These are phyloP conservation scores for Dysmachus trigonus DNA, from an alignment of 2,888 invertebrate genomes.

Conservation along the genomic window DNA sequence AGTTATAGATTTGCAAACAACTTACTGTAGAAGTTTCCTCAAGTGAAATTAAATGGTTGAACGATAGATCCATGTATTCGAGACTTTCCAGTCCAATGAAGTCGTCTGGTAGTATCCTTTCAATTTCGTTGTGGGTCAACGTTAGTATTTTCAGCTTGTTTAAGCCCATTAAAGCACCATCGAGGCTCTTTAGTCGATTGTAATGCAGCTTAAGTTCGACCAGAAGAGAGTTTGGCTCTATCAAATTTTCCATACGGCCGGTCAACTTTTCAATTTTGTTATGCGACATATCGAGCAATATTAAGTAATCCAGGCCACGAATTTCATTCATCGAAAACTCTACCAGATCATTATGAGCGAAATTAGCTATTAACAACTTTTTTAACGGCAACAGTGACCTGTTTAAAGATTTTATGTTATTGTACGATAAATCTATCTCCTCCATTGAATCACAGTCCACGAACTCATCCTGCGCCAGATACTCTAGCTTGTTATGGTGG, in stretches of 20 bases:
- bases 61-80: slow-evolving; percentile 78
- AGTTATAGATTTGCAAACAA: not conserved
- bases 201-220: slow-evolving; percentile 78
- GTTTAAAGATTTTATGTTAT: slow-evolving; percentile 76
- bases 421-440: slow-evolving; percentile 77
- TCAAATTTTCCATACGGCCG: slow-evolving; percentile 77
- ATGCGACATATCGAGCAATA: slow-evolving; percentile 78
- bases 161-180: slow-evolving; percentile 79
- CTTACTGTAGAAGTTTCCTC: slow-evolving; percentile 84
- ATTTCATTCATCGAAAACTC: slow-evolving; percentile 85
- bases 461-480: slow-evolving; percentile 81
- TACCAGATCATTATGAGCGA: slow-evolving; percentile 77
- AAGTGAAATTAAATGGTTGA: slow-evolving; percentile 78
- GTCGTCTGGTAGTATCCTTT: slow-evolving; percentile 79
- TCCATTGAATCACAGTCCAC: slow-evolving; percentile 75
- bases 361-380: slow-evolving; percentile 74
- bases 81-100: slow-evolving; percentile 80
- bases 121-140: slow-evolving; percentile 78
- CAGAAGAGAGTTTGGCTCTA: slow-evolving; percentile 79
- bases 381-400: slow-evolving; percentile 76
- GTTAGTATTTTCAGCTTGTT: slow-evolving; percentile 77
- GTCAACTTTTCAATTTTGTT: slow-evolving; percentile 76
- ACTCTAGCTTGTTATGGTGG: slow-evolving; percentile 78
- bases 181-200: slow-evolving; percentile 75
- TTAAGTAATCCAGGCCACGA: slow-evolving; percentile 76